Evolutionary conservation across 2,797 vertebrate genomes (phyloP).

Genomic region (Gallinago nigripennis): DNA sequence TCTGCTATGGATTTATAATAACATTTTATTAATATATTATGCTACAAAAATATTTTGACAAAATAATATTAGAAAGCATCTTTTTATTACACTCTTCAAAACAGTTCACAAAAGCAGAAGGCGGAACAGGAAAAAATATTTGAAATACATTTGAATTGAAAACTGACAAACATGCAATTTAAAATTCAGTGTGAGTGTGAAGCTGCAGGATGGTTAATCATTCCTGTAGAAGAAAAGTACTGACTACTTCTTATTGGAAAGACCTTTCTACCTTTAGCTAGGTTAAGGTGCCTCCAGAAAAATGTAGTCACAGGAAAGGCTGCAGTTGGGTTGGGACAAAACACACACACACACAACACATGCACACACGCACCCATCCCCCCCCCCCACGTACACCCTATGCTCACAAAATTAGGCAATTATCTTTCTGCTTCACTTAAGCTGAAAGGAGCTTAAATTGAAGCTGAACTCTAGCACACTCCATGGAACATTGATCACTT

Average conservation of each 20-base stretch:
- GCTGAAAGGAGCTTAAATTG: background rate
- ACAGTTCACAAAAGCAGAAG: constrained; percentile 68
- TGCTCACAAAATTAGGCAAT: background rate
- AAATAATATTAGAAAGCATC: constrained; percentile 83
- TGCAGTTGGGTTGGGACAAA: background rate
- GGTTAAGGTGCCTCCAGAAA: constrained; percentile 38
- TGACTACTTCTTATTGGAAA: background rate
- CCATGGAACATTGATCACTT: background rate
- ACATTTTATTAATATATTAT: constrained; percentile 85
- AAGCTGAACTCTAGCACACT: background rate
- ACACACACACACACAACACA: background rate
- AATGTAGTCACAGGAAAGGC: background rate
- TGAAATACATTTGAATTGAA: constrained; percentile 49
- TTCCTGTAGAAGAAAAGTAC: background rate
- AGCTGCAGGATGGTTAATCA: background rate
- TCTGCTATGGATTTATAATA: constrained; percentile 62
- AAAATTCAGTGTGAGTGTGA: background rate
- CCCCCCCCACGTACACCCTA: rapidly evolving
- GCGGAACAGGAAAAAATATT: constrained; percentile 50
- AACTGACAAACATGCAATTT: constrained; percentile 40
- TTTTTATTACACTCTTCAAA: constrained; percentile 77
- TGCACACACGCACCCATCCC: rapidly evolving
- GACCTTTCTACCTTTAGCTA: background rate
- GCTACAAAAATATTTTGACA: constrained; percentile 84
- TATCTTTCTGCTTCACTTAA: background rate